phyloP scores from a whole-genome alignment of 1,140 invertebrate genomes.

The Diorhabda elongata region DNA sequence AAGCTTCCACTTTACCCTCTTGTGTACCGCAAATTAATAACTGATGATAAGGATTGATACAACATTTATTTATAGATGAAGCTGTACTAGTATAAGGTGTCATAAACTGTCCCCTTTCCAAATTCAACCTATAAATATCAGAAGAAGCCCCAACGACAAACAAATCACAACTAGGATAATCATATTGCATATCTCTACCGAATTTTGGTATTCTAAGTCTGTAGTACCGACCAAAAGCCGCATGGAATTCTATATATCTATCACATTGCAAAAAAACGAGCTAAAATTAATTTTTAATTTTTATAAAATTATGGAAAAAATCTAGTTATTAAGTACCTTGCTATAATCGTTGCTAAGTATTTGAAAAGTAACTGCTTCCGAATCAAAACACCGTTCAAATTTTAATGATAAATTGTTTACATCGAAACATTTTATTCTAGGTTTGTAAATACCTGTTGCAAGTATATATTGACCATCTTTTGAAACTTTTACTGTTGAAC shows the following conservation, averaged over 20 bases:
- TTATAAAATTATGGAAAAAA: slow-evolving; percentile 14
- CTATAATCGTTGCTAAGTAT: slow-evolving; percentile 85
- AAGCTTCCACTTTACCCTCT: slow-evolving; percentile 91
- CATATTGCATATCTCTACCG: slow-evolving; percentile 91
- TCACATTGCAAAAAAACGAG: slow-evolving; percentile 77
- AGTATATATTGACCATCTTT: slow-evolving; percentile 90
- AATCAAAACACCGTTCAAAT: slow-evolving; percentile 97
- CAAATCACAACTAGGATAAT: slow-evolving; percentile 85
- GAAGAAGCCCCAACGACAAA: slow-evolving; percentile 83
- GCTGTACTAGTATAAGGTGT: slow-evolving; percentile 74
- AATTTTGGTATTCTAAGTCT: slow-evolving; percentile 89
- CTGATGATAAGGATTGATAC: slow-evolving; percentile 85
- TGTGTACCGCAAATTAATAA: slow-evolving; percentile 84
- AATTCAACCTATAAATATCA: slow-evolving; percentile 92
- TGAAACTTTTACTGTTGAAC: slow-evolving; percentile 79
- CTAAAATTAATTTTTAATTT: slow-evolving; percentile 49
- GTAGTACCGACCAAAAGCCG: slow-evolving; percentile 86
- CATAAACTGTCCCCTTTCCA: slow-evolving; percentile 92
- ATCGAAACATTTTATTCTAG: slow-evolving; percentile 93
- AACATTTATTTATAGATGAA: slow-evolving; percentile 77
- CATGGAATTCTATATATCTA: slow-evolving; percentile 94
- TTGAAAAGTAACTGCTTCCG: slow-evolving; percentile 87
- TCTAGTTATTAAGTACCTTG: slow-evolving; percentile 58
- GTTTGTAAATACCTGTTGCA: slow-evolving; percentile 94
- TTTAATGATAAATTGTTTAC: slow-evolving; percentile 94